These are phyloP conservation scores for Bombus confusus DNA, from an alignment of 1,140 invertebrate species.

Conservation along the genomic window DNA sequence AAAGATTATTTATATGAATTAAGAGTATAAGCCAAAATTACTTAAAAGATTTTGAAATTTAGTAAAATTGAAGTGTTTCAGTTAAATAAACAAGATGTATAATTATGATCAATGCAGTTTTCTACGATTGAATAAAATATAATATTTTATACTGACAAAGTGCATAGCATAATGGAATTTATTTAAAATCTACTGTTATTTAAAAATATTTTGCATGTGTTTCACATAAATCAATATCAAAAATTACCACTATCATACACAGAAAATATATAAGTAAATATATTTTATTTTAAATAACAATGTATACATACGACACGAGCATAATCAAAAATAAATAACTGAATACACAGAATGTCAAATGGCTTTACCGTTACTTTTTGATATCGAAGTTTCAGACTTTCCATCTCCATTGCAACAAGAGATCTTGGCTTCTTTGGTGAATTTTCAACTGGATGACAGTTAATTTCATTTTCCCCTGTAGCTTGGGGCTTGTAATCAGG, in stretches of 20 bases:
- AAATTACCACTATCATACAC: conserved; percentile 29
- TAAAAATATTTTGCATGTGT: conserved; percentile 2
- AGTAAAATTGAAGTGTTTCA: not conserved
- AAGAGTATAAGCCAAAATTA: not conserved
- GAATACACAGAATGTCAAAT: not conserved
- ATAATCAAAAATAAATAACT: conserved; percentile 29
- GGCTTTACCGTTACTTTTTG: conserved; percentile 82
- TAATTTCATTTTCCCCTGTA: conserved; percentile 90
- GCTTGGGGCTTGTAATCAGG: conserved; percentile 94
- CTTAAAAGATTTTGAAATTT: conserved; percentile 4
- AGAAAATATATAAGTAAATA: conserved; percentile 30
- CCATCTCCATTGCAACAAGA: conserved; percentile 88
- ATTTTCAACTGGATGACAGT: conserved; percentile 88
- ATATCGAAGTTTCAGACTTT: conserved; percentile 87
- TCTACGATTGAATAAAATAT: not conserved
- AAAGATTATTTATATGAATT: not conserved
- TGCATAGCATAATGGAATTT: not conserved
- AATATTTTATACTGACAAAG: not conserved
- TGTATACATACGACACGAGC: conserved; percentile 27
- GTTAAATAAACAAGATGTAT: conserved; percentile 2
- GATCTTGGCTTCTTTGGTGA: conserved; percentile 89
- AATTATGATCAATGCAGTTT: conserved; percentile 8
- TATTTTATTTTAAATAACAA: conserved; percentile 46
- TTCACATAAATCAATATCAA: conserved; percentile 14
- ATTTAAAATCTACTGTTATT: not conserved